Base-by-base conservation (phyloP, 2,797 vertebrate species). In the Xerus rutilus region DNA sequence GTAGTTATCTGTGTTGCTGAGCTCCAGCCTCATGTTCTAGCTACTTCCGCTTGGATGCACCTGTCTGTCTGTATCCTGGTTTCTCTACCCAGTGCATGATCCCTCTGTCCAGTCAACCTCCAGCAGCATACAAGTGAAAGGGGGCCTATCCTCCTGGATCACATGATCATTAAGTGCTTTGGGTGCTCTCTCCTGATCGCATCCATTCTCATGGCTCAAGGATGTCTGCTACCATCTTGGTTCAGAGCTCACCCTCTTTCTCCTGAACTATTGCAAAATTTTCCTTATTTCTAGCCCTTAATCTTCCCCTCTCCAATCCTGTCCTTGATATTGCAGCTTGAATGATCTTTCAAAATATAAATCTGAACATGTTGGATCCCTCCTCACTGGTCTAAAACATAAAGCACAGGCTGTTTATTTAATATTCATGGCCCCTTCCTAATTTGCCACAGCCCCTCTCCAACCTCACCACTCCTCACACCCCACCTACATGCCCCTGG, bases 311-410 rank as follows among this genome's bases (percentile, higher is more conserved):
- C 39, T 65, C 73, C 47, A 65, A 35, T 49, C 39, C 59, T 74
- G 64, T 78, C 72, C 85, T 92, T 86, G 25, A 65, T 81, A 70
- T 47, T 74, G 23, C 13, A 81, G 35, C 43, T 86, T 10, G 2
- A 88, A 30, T 62, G 35, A 76, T 82, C 17, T 91, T 59, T 84
- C 83, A 92, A 96, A 89, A 89, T 49, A 82, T 57, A 74, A 93
- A 84, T 92, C 67, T 73, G 67, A 93, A 54, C 59, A 28, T 28
- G 23, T 79, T 70, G 70, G 54, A 81, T 79, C n/a, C 64, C 21
- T 94, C n/a, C 72, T 52, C 78, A 23, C 0, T 28, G 67, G n/a
- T 30, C 59, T 79, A 72, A 74, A 88, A 64, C 69, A 43, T 52
- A 3, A 65, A 90, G 43, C 67, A 43, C 74, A 78, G 64, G 64